Percentiles rank a stretch among this genome's conserved stretches.
These are phyloP conservation scores for Lamellibrachia luymesi DNA, from an alignment of 1,140 invertebrate genomes.

Conservation along the genomic window DNA sequence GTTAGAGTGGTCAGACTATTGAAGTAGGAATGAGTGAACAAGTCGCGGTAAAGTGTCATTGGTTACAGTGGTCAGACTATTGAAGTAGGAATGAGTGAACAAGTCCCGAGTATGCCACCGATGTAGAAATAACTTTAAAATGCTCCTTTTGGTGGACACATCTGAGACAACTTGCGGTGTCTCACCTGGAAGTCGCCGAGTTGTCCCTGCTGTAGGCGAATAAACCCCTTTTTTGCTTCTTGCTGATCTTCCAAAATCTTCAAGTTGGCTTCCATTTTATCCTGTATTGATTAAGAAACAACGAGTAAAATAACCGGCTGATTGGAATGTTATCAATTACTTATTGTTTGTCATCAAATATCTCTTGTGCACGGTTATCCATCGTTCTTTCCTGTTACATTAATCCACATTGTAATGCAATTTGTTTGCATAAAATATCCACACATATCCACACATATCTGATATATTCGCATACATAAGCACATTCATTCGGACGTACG, in stretches of 20 bases:
- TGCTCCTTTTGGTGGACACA: background rate
- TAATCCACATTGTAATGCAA: too few relatives aligned
- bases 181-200: background rate
- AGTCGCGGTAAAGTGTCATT: too few relatives aligned
- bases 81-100: too few relatives aligned
- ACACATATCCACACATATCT: background rate
- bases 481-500: background rate
- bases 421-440: too few relatives aligned
- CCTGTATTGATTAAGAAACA: background rate
- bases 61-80: too few relatives aligned
- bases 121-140: too few relatives aligned
- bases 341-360: background rate
- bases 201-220: background rate
- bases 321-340: background rate
- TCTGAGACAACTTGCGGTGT: background rate
- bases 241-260: background rate
- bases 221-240: background rate
- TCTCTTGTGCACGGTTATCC: background rate
- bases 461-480: background rate
- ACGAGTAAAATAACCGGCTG: constrained; percentile 12
- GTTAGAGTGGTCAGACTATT: too few relatives aligned
- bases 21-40: too few relatives aligned
- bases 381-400: background rate
- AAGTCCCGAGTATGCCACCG: too few relatives aligned
- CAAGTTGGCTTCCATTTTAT: constrained; percentile 8